Evolutionary conservation across 2,797 vertebrate genomes (phyloP), one percentile per base, ranked within the genome.

Genomic region (Pantherophis alleghaniensis): DNA sequence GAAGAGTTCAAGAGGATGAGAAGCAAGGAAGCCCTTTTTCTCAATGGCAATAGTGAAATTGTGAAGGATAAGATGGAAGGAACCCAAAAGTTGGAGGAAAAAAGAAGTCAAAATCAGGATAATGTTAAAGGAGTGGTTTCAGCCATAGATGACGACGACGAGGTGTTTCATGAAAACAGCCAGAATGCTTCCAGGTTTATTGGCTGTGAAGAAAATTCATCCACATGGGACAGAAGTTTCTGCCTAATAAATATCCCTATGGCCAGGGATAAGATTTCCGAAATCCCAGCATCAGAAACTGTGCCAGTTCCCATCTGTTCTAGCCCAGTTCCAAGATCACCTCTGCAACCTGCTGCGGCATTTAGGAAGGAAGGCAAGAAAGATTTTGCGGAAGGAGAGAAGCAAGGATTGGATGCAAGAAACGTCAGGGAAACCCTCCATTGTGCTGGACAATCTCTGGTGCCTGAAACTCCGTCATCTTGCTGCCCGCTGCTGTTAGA

Each of bases 1-100:
- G 98, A 99, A 96, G 98, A 99, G 95, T 99, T 99, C 92, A 99
- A 99, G 95, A 98, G 94, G 94, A 99, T 99, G 98, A 98, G 98
- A 98, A 98, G 94, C 97, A 97, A 96, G 97, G 98, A 95, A 92
- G 94, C 60, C 90, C 89, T 92, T 69, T 90, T 89, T 74, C 92
- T 94, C 90, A 20, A 47, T 32, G 90, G 32, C 37, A 95, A 24
- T 91, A 56, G 55, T n/a, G 93, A 55, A 87, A 56, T 86, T n/a
- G 26, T 91, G 91, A 96, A 95, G 89, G 90, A 91, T 26, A 93
- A 92, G 26, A 91, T 42, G 51, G 91, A 94, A n/a, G 88, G 10
- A 56, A 87, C 92, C 22, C 94, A 90, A 87, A 57, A 20, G 0
- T 10, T 92, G 32, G 87, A 92, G n/a, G 24, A 89, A 18, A 88